A percentile compares a stretch with the other conserved stretches of the same genome.
phyloP scores from a whole-genome alignment of 2,113 vertebrate species.

The Daphoenositta chrysoptera region DNA sequence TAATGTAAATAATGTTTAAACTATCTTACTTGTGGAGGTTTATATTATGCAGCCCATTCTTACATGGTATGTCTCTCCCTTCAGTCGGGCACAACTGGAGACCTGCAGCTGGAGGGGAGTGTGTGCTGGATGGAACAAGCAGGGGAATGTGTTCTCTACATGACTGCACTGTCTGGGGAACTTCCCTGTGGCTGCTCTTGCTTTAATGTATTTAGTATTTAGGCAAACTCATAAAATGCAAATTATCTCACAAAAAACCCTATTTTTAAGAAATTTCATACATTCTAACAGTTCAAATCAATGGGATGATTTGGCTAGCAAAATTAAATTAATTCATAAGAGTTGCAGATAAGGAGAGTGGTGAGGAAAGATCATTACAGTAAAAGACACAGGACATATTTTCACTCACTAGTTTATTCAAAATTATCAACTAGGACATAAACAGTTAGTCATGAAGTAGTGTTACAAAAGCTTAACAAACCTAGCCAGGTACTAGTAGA shows the following conservation, averaged over 20 bases:
- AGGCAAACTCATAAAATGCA: background rate
- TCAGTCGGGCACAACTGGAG: background rate
- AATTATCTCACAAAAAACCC: background rate
- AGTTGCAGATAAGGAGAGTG: background rate
- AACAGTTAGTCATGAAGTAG: background rate
- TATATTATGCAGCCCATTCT: background rate
- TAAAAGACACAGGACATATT: background rate
- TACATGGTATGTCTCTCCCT: background rate
- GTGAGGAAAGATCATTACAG: background rate
- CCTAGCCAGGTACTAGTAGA: background rate
- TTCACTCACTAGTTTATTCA: background rate
- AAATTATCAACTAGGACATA: background rate
- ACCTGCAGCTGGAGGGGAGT: background rate
- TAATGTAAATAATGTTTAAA: background rate
- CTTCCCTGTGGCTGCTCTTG: fast-evolving
- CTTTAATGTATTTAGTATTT: background rate
- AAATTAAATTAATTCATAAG: background rate
- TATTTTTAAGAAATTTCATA: background rate
- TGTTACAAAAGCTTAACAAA: background rate
- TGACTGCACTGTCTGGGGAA: background rate
- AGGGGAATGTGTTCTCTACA: fast-evolving
- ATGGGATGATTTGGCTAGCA: background rate
- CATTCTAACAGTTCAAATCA: background rate
- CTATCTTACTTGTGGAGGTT: background rate
- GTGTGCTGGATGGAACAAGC: background rate